Conservation (phyloP, 2,797 vertebrate species). For the Chaenodraco wilsoni region DNA sequence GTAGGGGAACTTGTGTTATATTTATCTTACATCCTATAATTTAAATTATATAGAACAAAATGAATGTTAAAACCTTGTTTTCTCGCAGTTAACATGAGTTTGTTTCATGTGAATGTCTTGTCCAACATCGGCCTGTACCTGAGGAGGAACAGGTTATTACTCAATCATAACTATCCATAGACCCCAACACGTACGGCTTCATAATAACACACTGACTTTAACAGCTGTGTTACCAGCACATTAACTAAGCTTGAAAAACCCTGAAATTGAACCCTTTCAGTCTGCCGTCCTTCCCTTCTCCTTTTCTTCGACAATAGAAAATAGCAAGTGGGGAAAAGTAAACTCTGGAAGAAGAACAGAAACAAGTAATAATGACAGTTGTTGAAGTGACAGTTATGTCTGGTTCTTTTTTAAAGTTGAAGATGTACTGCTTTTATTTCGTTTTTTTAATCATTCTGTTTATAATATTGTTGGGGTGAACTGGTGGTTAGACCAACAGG, state of each 20-base stretch:
- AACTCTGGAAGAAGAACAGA: neutral
- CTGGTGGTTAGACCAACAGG: neutral
- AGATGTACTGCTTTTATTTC: neutral
- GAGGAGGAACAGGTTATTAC: constrained; percentile 5
- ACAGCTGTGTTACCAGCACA: neutral
- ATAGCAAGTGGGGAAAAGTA: constrained; percentile 10
- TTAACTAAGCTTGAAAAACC: constrained; percentile 26
- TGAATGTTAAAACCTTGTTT: no score
- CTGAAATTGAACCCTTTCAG: constrained; percentile 19
- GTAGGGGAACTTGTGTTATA: no score
- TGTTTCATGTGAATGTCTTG: neutral
- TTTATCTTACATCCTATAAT: no score
- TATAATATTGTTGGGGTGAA: neutral
- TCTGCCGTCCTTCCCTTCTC: neutral
- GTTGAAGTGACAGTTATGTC: neutral
- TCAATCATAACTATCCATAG: constrained; percentile 17
- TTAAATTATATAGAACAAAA: no score
- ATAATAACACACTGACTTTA: constrained; percentile 4
- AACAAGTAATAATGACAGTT: neutral
- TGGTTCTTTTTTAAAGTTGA: neutral
- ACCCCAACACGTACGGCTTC: constrained; percentile 13
- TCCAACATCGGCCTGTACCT: neutral
- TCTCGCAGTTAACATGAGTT: no score
- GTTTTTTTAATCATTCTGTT: no score
- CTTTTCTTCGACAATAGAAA: constrained; percentile 10